phyloP scores from a whole-genome alignment of 1,140 invertebrate genomes.

The Drosophila yakuba region DNA sequence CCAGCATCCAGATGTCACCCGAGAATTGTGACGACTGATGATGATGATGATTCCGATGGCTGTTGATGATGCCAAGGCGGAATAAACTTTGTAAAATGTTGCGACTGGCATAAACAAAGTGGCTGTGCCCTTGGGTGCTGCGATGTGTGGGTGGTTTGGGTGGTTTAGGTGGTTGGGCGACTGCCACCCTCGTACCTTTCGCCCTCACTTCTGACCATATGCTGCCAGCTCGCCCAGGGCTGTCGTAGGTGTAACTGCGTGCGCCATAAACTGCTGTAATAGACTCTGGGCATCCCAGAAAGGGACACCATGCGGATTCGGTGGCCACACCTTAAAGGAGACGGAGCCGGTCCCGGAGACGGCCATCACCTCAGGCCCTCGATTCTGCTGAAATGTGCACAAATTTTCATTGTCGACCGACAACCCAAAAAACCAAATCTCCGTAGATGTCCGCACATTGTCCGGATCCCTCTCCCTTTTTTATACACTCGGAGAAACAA shows the following conservation, averaged over 20 bases:
- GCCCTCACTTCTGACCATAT: conserved; percentile 65
- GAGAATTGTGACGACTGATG: conserved; percentile 47
- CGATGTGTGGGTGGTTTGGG: neutral
- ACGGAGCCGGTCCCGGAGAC: conserved; percentile 41
- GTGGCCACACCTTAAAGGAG: conserved; percentile 67
- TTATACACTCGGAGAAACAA: conserved; percentile 2
- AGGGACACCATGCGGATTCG: conserved; percentile 44
- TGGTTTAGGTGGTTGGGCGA: neutral
- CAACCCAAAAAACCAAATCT: conserved; percentile 66
- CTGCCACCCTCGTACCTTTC: conserved; percentile 19
- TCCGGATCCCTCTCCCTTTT: conserved; percentile 17
- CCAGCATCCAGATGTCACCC: conserved; percentile 64
- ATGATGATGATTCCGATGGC: conserved; percentile 53
- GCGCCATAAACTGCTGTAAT: conserved; percentile 79
- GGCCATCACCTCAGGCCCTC: conserved; percentile 69
- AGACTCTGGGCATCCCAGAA: conserved; percentile 64
- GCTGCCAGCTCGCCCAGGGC: conserved; percentile 55
- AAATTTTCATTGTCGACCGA: conserved; percentile 71
- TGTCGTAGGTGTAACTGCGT: conserved; percentile 77
- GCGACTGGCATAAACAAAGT: conserved; percentile 65
- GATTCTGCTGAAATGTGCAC: conserved; percentile 79
- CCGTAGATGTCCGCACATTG: conserved; percentile 76
- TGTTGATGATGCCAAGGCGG: conserved; percentile 67
- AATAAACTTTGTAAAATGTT: conserved; percentile 73
- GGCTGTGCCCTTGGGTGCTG: conserved; percentile 11